Conservation (phyloP, 2,113 vertebrate genomes). For the Phycodurus eques region DNA sequence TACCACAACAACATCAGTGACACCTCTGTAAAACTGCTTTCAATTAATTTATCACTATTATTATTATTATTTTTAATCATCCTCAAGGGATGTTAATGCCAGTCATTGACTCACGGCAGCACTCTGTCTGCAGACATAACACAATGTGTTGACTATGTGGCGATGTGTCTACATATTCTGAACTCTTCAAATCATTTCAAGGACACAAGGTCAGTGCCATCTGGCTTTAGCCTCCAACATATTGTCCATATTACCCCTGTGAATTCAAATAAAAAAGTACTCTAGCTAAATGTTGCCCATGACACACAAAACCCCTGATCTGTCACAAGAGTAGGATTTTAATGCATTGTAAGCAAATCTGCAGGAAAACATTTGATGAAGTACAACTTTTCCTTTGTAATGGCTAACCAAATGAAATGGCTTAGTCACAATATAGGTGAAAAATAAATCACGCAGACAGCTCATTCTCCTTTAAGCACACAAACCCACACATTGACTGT, state of each 20-base stretch:
- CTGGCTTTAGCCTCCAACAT: slow-evolving; percentile 16
- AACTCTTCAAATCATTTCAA: background rate
- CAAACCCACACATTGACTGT: slow-evolving; percentile 3
- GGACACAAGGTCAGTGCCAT: slow-evolving; percentile 15
- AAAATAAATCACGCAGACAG: slow-evolving; percentile 31
- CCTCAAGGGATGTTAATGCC: too few species aligned
- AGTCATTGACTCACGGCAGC: too few species aligned
- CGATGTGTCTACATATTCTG: slow-evolving; percentile 12
- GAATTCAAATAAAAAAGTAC: slow-evolving; percentile 22
- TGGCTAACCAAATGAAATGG: slow-evolving; percentile 39
- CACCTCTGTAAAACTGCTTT: too few species aligned
- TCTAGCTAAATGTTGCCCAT: slow-evolving; percentile 17
- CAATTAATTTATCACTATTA: too few species aligned
- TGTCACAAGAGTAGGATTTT: slow-evolving; percentile 26
- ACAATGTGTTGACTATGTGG: background rate
- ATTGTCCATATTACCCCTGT: slow-evolving; percentile 12
- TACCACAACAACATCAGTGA: too few species aligned
- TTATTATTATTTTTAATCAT: too few species aligned
- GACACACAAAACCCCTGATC: slow-evolving; percentile 18
- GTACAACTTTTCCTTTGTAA: slow-evolving; percentile 30
- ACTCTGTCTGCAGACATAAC: background rate
- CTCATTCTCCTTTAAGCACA: slow-evolving; percentile 18
- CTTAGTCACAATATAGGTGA: slow-evolving; percentile 27
- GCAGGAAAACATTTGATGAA: slow-evolving; percentile 47
- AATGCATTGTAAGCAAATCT: slow-evolving; percentile 62